Percentiles rank a stretch among this genome's conserved stretches.
Conservation (phyloP, 2,113 vertebrate genomes). For the Seriola quinqueradiata region DNA sequence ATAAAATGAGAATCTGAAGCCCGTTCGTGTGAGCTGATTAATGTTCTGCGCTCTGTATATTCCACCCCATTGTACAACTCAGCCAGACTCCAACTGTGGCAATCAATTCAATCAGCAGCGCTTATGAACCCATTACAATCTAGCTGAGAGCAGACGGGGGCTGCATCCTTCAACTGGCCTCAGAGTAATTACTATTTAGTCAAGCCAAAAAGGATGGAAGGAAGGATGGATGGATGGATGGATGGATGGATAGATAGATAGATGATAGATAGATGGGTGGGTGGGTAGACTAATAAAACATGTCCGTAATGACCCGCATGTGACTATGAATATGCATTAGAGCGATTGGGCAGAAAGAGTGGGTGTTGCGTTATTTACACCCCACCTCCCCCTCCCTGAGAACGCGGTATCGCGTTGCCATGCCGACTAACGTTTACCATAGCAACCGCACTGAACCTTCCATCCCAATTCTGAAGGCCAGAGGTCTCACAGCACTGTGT, state of each 20-base stretch:
- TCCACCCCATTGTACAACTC: constrained; percentile 70
- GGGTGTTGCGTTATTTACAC: constrained; percentile 71
- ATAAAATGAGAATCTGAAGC: constrained; percentile 62
- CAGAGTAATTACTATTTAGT: constrained; percentile 77
- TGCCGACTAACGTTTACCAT: constrained; percentile 61
- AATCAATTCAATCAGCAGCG: constrained; percentile 83
- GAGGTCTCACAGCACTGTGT: constrained; percentile 43
- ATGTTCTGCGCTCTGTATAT: constrained; percentile 70
- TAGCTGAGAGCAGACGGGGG: constrained; percentile 76
- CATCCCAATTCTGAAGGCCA: constrained; percentile 63
- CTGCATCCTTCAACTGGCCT: constrained; percentile 76
- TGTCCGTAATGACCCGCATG: constrained; percentile 72
- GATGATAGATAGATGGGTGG: constrained; percentile 35
- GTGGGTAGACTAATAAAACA: constrained; percentile 64
- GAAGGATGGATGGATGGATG: constrained; percentile 10
- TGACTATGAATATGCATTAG: constrained; percentile 80
- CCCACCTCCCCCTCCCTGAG: constrained; percentile 26
- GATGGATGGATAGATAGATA: constrained; percentile 36
- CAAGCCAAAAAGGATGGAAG: constrained; percentile 47
- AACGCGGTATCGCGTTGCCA: constrained; percentile 64
- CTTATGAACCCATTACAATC: constrained; percentile 84
- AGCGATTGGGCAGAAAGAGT: constrained; percentile 64
- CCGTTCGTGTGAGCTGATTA: constrained; percentile 75
- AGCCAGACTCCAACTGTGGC: constrained; percentile 81
- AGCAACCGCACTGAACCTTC: constrained; percentile 64